Percentiles rank a stretch among this genome's conserved stretches.
phyloP scores from a whole-genome alignment of 2,888 invertebrate species.

The Cantharis rufa region DNA sequence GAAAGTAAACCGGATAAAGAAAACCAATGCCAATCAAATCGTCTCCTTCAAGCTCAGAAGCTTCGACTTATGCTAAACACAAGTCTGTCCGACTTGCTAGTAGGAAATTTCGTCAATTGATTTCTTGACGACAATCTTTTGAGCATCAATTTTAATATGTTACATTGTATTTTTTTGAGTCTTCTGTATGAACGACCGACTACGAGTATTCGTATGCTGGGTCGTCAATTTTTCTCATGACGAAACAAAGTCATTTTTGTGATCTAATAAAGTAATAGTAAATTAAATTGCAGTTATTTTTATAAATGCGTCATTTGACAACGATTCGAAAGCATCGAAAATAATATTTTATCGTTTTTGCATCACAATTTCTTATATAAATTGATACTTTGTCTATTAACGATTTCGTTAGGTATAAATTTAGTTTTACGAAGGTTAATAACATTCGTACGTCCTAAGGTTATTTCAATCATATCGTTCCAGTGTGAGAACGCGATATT shows the following conservation, averaged over 20 bases:
- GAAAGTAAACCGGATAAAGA: too few relatives aligned
- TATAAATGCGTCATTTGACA: neutral
- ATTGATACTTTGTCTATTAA: neutral
- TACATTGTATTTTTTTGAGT: too few relatives aligned
- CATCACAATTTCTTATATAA: neutral
- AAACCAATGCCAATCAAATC: too few relatives aligned
- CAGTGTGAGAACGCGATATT: neutral
- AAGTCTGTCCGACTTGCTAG: too few relatives aligned
- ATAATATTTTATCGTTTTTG: neutral
- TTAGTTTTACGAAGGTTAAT: neutral
- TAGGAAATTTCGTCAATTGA: too few relatives aligned
- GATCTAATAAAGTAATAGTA: neutral
- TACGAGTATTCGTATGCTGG: too few relatives aligned
- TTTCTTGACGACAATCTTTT: too few relatives aligned
- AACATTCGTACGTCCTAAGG: neutral
- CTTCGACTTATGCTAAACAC: too few relatives aligned
- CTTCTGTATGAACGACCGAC: too few relatives aligned
- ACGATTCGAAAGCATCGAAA: neutral
- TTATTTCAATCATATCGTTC: slow-evolving; percentile 1
- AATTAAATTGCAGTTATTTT: neutral
- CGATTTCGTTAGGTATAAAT: neutral
- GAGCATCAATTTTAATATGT: too few relatives aligned
- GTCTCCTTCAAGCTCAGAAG: too few relatives aligned
- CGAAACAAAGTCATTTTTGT: neutral
- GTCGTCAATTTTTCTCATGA: neutral